Conservation (phyloP, 2,113 vertebrate genomes). For the Aegithalos caudatus region DNA sequence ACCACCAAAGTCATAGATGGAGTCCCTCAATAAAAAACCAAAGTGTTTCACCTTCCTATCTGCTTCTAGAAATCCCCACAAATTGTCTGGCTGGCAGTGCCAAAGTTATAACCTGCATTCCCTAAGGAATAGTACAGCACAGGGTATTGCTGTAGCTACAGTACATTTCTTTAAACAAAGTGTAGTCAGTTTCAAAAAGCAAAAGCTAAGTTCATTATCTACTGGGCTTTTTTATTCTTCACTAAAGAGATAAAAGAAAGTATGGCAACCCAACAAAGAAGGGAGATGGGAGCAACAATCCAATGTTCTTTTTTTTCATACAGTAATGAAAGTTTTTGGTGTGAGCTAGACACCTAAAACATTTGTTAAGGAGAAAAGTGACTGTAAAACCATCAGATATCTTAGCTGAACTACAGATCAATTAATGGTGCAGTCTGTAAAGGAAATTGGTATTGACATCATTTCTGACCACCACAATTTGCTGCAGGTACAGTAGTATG, state of each 20-base stretch:
- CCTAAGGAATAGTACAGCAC: neutral
- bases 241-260: neutral
- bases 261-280: neutral
- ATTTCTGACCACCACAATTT: neutral
- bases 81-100: neutral
- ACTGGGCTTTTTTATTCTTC: neutral
- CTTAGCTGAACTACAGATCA: neutral
- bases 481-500: neutral
- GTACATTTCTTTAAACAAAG: neutral
- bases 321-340: neutral
- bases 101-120: neutral
- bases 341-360: neutral
- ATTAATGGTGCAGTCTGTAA: neutral
- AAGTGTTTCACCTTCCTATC: neutral
- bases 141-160: neutral
- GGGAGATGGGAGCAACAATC: neutral
- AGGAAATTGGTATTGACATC: neutral
- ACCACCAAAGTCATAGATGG: neutral
- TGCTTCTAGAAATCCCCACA: neutral
- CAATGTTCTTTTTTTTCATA: neutral
- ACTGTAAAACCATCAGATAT: neutral
- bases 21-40: neutral
- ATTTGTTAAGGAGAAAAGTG: neutral
- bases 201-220: neutral
- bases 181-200: neutral